phyloP scores from a whole-genome alignment of 2,113 vertebrate genomes.

The Aix galericulata region DNA sequence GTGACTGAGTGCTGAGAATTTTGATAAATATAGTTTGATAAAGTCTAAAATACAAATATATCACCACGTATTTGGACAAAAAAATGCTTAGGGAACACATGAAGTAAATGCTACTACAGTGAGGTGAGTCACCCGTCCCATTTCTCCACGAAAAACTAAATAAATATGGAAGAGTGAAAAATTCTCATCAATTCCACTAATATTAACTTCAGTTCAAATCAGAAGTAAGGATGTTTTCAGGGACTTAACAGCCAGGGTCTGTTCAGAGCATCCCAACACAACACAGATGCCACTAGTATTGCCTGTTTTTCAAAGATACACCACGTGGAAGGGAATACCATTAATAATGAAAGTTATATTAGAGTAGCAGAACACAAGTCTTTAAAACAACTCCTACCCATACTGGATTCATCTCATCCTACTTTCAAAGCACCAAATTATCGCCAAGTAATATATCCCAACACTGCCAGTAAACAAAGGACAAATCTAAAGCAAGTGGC shows the following conservation, averaged over 20 bases:
- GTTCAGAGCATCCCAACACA: not conserved
- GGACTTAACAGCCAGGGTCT: not conserved
- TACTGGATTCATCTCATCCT: not conserved
- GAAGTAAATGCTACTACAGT: not conserved
- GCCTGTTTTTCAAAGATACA: not conserved
- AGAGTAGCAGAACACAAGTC: not conserved
- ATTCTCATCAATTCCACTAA: not conserved
- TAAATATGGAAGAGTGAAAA: not conserved
- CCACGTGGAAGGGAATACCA: not conserved
- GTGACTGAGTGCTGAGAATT: not conserved
- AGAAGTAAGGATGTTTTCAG: not conserved
- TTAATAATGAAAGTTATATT: not conserved
- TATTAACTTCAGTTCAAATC: not conserved
- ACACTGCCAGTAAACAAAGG: not conserved
- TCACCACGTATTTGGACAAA: not conserved
- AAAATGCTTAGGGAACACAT: not conserved
- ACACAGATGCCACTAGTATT: no score
- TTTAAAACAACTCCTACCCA: not conserved
- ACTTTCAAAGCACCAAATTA: not conserved
- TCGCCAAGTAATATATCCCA: not conserved
- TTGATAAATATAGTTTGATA: not conserved
- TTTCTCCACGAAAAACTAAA: not conserved
- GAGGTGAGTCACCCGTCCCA: no score
- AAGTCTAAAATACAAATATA: not conserved
- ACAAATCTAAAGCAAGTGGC: not conserved